Evolutionary conservation across 2,113 vertebrate species (phyloP).

Genomic region (Sapayoa aenigma): DNA sequence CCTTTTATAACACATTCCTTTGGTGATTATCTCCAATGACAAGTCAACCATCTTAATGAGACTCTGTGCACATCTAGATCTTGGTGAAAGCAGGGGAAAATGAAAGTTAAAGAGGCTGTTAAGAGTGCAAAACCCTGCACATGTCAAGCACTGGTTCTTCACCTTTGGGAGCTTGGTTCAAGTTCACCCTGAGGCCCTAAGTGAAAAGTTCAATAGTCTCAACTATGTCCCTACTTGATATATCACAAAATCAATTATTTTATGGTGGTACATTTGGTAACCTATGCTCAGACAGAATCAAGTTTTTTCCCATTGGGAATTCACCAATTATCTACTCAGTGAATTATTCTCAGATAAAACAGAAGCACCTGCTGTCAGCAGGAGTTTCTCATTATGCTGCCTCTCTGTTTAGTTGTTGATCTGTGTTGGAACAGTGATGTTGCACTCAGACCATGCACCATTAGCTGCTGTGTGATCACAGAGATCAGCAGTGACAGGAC

Average conservation of each 20-base stretch:
- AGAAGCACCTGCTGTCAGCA: constrained; percentile 71
- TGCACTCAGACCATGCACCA: constrained; percentile 32
- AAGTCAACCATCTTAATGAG: constrained; percentile 78
- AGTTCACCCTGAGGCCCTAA: constrained; percentile 75
- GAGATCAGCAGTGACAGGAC: constrained; percentile 15
- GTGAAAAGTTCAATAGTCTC: constrained; percentile 78
- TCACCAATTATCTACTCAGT: constrained; percentile 75
- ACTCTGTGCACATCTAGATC: constrained; percentile 67
- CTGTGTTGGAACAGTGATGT: background rate
- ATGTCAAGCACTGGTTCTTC: constrained; percentile 66
- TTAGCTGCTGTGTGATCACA: constrained; percentile 20
- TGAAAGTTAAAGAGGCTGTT: constrained; percentile 74
- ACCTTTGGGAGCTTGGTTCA: constrained; percentile 77
- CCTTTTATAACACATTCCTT: constrained; percentile 72
- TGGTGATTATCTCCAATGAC: constrained; percentile 78
- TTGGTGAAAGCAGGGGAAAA: constrained; percentile 73
- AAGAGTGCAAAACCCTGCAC: constrained; percentile 57
- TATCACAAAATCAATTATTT: constrained; percentile 83
- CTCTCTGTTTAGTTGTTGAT: constrained; percentile 4
- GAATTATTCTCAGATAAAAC: constrained; percentile 74
- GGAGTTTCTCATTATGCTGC: constrained; percentile 50
- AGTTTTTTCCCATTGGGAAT: constrained; percentile 72
- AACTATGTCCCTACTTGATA: constrained; percentile 68
- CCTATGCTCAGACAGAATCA: constrained; percentile 75
- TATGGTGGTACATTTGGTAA: constrained; percentile 75